Evolutionary conservation across 2,113 vertebrate genomes (phyloP).

Genomic region (Antigone vipio): DNA sequence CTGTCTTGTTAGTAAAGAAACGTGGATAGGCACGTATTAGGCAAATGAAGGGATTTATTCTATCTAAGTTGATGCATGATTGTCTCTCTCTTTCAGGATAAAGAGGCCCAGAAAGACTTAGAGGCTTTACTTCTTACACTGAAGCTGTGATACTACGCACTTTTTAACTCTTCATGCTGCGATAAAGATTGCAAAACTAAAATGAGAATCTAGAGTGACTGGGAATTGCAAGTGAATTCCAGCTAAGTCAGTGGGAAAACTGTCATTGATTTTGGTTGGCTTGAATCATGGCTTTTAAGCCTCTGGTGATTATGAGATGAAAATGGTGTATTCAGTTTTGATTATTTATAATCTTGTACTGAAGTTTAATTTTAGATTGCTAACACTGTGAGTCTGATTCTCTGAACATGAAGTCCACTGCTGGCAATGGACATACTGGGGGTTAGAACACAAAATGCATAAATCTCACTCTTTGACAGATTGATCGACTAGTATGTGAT

Average conservation of each 20-base stretch:
- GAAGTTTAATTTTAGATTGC: constrained; percentile 20
- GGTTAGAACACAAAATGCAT: not conserved
- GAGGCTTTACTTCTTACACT: constrained; percentile 77
- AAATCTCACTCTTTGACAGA: not conserved
- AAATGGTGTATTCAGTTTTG: constrained; percentile 5
- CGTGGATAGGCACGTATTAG: not conserved
- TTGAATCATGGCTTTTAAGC: not conserved
- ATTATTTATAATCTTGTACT: constrained; percentile 26
- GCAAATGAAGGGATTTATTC: constrained; percentile 13
- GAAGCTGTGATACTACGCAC: constrained; percentile 67
- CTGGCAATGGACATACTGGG: constrained; percentile 53
- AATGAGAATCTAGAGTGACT: not conserved
- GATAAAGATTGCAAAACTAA: not conserved
- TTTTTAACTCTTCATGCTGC: constrained; percentile 27
- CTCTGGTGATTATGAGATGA: not conserved
- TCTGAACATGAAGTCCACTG: constrained; percentile 36
- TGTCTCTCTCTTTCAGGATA: constrained; percentile 80
- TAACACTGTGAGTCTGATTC: constrained; percentile 31
- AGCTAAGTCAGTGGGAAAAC: not conserved
- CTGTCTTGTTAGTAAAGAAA: constrained; percentile 40
- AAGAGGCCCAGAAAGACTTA: constrained; percentile 86
- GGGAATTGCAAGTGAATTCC: not conserved
- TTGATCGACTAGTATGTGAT: not conserved
- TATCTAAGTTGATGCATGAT: constrained; percentile 38
- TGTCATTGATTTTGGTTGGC: not conserved